phyloP scores from a whole-genome alignment of 2,113 vertebrate genomes.

The Gorilla gorilla region DNA sequence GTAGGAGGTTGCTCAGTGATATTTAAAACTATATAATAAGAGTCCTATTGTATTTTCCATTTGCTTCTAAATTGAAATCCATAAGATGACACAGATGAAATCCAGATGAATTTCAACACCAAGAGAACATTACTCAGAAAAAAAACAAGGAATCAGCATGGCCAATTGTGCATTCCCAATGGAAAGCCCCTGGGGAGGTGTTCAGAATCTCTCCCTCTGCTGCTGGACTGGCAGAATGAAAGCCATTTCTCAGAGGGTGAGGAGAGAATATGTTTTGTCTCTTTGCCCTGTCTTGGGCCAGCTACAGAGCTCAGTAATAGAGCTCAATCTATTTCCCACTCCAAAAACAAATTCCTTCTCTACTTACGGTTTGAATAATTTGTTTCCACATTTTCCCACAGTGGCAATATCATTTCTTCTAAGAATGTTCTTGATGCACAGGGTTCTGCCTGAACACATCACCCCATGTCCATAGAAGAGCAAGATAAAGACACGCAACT shows the following conservation, averaged over 20 bases:
- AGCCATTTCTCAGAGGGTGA: background rate
- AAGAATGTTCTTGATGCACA: background rate
- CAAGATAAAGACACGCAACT: background rate
- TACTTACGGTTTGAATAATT: background rate
- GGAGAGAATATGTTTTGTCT: conserved; percentile 32
- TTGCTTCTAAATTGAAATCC: conserved; percentile 51
- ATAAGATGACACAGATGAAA: conserved; percentile 49
- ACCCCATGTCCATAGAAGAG: background rate
- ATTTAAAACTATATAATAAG: background rate
- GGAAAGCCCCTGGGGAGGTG: conserved; percentile 17
- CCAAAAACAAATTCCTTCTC: background rate
- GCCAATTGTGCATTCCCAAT: background rate
- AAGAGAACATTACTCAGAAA: conserved; percentile 44
- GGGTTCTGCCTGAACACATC: background rate
- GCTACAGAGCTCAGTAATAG: background rate
- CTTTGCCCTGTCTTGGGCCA: background rate
- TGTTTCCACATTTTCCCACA: conserved; percentile 43
- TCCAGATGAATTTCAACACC: conserved; percentile 46
- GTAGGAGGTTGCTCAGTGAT: background rate
- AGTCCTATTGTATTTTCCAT: conserved; percentile 40
- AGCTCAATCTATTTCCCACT: background rate
- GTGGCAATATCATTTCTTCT: conserved; percentile 46
- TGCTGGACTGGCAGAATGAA: conserved; percentile 29
- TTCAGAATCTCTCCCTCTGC: background rate
- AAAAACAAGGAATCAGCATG: conserved; percentile 42